phyloP scores from a whole-genome alignment of 92 coral and sea anemone species.

The Hydrozoanthus gracilis region DNA sequence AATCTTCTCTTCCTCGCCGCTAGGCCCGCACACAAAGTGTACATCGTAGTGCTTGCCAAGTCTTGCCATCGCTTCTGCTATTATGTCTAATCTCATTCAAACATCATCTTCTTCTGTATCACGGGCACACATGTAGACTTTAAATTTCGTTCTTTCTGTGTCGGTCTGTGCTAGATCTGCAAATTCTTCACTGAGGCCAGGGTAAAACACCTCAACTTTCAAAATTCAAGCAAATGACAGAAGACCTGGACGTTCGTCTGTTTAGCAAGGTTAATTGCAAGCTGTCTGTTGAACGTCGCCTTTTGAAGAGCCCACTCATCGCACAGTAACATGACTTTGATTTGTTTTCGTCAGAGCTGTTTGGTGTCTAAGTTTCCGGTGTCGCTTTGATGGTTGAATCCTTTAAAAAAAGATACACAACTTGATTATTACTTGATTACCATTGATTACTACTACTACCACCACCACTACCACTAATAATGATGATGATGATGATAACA shows the following conservation, averaged over 20 bases:
- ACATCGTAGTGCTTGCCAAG: not conserved
- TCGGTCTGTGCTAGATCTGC: not conserved
- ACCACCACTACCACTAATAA: too few relatives aligned
- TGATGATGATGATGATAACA: too few relatives aligned
- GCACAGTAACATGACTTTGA: not conserved
- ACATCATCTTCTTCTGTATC: not conserved
- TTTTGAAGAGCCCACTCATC: not conserved
- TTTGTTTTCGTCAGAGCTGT: too few relatives aligned
- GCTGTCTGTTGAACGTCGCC: not conserved
- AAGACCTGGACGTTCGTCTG: not conserved
- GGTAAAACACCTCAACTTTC: not conserved
- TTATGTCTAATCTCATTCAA: not conserved
- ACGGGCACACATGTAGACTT: too few relatives aligned
- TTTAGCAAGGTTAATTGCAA: not conserved
- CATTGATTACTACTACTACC: too few relatives aligned
- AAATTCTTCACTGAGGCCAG: not conserved
- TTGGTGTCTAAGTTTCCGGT: too few relatives aligned
- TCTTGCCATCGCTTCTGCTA: not conserved
- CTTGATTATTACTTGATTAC: too few relatives aligned
- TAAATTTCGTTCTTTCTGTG: not conserved
- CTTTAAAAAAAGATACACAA: too few relatives aligned
- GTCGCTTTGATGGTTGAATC: too few relatives aligned
- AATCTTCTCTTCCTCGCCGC: too few relatives aligned
- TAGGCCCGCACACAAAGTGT: too few relatives aligned
- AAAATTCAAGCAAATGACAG: not conserved